Conservation (phyloP, 2,113 vertebrate species). For the Bubalus kerabau region DNA sequence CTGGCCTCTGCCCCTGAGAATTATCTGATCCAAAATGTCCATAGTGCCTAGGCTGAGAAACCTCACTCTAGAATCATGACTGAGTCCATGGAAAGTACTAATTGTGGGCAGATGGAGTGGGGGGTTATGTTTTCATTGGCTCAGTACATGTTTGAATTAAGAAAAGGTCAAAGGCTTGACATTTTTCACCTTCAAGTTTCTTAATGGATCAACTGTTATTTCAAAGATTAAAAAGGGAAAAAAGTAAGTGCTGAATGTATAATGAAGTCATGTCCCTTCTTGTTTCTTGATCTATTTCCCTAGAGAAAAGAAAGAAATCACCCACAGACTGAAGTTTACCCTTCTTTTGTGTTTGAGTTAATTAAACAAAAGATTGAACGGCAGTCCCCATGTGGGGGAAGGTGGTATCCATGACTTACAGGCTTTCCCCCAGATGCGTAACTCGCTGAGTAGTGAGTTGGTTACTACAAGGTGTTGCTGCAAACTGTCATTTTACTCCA, state of each 20-base stretch:
- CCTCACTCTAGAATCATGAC: neutral
- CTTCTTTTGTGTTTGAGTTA: no score
- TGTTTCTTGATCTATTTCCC: conserved; percentile 57
- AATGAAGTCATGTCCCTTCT: conserved; percentile 55
- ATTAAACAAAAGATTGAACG: no score
- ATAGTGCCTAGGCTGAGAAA: neutral
- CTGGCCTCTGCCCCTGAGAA: neutral
- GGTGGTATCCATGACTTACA: neutral
- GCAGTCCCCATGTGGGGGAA: no score
- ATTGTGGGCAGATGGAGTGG: neutral
- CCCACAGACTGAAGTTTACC: conserved; percentile 41
- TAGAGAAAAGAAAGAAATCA: conserved; percentile 57
- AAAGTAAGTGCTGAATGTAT: conserved; percentile 45
- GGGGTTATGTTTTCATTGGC: neutral
- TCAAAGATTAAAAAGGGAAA: conserved; percentile 29
- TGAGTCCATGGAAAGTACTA: neutral
- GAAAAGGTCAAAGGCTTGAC: conserved; percentile 56
- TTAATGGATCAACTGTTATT: conserved; percentile 56
- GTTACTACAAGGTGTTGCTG: neutral
- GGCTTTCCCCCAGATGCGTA: neutral
- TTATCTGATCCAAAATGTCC: neutral
- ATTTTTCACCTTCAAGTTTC: conserved; percentile 48
- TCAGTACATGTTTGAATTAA: conserved; percentile 23
- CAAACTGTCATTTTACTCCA: conserved; percentile 1
- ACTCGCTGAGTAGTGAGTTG: neutral